Base-by-base conservation (phyloP, 1,140 invertebrate species). In the Homalodisca vitripennis region DNA sequence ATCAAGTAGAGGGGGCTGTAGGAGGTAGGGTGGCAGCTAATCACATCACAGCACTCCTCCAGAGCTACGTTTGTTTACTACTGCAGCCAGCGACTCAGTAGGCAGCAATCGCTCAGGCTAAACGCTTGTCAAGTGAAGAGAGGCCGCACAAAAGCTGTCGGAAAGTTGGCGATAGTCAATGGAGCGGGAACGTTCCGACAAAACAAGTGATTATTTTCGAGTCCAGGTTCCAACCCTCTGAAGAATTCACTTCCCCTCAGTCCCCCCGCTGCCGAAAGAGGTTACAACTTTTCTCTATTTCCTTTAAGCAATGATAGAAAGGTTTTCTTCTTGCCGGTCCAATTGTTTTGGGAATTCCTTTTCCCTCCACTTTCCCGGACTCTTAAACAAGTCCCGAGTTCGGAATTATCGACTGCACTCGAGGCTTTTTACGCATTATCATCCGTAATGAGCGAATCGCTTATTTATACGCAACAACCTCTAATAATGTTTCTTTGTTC, bases 141-240 rank as follows among this genome's bases (percentile, higher is more conserved):
- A 51, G 48, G 17, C 3, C n/a, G 48, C 6, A 51, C 6, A 17
- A 6, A 51, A 51, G 22, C 17, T 20, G 48, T 51, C 22, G 48
- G 6, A 6, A 41, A 34, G 14, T 14, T 63, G 3, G 12, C 22
- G n/a, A 34, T 34, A 65, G 27, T 24, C 3, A 34, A 47, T 51
- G 64, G 41, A 26, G 32, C 64, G 34, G 17, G 24, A 26, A 48
- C 13, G 17, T 20, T n/a, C n/a, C n/a, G n/a, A 66, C 64, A 51
- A 51, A 48, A 51, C 47, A 66, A 51, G 41, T 48, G 41, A 66
- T 51, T 66, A 47, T 27, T n/a, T 27, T 12, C 14, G 20, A 34
- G 63, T 51, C 24, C 41, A 13, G 14, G 17, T 10, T 1, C 2
- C 14, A 47, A 51, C 24, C 22, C 47, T 22, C 64, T 27, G 14